These are phyloP conservation scores for Spermophilus dauricus DNA, from an alignment of 2,113 vertebrate genomes.

Conservation along the genomic window DNA sequence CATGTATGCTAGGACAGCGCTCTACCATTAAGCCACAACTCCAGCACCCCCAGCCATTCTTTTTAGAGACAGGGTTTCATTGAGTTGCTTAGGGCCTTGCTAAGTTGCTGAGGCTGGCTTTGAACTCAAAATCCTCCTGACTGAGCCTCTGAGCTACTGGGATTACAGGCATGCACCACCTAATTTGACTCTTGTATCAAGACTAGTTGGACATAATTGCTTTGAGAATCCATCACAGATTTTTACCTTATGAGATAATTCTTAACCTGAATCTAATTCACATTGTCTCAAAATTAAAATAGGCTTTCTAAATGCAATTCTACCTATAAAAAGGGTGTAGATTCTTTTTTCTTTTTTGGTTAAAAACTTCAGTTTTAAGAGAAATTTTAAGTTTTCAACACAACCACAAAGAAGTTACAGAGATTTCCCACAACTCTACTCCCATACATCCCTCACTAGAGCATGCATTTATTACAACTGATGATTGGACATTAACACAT, in stretches of 20 bases:
- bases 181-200: background rate
- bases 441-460: background rate
- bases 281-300: background rate
- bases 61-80: too few relatives aligned
- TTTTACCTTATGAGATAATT: background rate
- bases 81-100: too few relatives aligned
- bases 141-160: too few relatives aligned
- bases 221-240: background rate
- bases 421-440: too few relatives aligned
- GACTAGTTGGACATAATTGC: background rate
- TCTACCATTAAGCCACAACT: too few relatives aligned
- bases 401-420: too few relatives aligned
- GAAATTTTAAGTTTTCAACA: too few relatives aligned
- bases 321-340: background rate
- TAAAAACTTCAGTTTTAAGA: too few relatives aligned
- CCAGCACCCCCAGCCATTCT: too few relatives aligned
- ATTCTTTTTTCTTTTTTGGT: background rate
- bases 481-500: background rate
- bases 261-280: conserved; percentile 32
- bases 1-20: too few relatives aligned
- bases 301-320: background rate
- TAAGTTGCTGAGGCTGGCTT: too few relatives aligned
- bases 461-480: background rate
- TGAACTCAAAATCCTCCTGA: too few relatives aligned
- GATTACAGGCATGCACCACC: background rate